A percentile compares a stretch with the other conserved stretches of the same genome.
Conservation (phyloP, 1,140 invertebrate genomes). For the Steinernema feltiae region DNA sequence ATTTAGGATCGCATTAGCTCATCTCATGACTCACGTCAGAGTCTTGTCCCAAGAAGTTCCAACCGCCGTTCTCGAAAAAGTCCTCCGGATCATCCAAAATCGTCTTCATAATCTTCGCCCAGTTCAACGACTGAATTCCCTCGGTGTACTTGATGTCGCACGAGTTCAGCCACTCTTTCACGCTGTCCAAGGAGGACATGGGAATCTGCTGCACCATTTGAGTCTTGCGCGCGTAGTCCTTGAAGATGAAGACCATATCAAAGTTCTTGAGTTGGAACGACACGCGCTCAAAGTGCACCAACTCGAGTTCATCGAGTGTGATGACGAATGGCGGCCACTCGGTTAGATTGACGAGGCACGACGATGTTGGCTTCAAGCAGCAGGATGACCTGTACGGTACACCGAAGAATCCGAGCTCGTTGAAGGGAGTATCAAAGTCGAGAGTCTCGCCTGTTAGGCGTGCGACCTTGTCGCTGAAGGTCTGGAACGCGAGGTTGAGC, state of each 20-base stretch:
- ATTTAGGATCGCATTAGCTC: constrained; percentile 57
- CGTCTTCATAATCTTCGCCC: constrained; percentile 99
- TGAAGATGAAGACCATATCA: constrained; percentile 99
- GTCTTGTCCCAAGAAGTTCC: constrained; percentile 94
- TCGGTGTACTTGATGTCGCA: constrained; percentile 96
- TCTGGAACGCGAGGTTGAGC: constrained; percentile 92
- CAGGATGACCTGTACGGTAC: constrained; percentile 94
- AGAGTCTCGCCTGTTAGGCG: constrained; percentile 82
- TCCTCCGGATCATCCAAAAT: constrained; percentile 96
- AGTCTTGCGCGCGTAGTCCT: constrained; percentile 88
- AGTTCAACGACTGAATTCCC: constrained; percentile 95
- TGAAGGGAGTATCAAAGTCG: constrained; percentile 96
- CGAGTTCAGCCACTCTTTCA: constrained; percentile 70
- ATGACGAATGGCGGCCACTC: constrained; percentile 99
- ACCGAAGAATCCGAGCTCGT: constrained; percentile 92
- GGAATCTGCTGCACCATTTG: constrained; percentile 95
- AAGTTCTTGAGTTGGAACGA: constrained; percentile 98
- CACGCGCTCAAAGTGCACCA: constrained; percentile 97
- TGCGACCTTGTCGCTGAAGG: constrained; percentile 96
- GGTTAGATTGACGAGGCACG: constrained; percentile 89
- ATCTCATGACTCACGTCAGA: constrained; percentile 62
- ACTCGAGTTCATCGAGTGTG: constrained; percentile 89
- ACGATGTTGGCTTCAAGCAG: constrained; percentile 88
- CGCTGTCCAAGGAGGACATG: constrained; percentile 95
- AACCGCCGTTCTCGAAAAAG: constrained; percentile 96